Evolutionary conservation across 2,797 vertebrate species (phyloP).

Genomic region (Pelobates cultripes): DNA sequence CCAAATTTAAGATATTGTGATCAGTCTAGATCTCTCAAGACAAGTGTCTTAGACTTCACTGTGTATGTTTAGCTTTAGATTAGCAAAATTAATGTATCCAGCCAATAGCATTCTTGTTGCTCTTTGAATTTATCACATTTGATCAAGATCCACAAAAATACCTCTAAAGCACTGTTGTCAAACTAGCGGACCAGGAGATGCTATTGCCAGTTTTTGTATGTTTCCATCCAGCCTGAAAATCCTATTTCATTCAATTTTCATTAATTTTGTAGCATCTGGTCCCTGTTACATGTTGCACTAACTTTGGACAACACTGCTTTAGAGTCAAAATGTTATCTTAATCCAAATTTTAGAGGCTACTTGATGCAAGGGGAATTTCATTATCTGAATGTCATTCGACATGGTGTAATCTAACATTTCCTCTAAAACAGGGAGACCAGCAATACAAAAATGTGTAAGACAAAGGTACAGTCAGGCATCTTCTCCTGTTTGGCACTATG

Average conservation of each 20-base stretch:
- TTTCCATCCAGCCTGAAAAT: no score
- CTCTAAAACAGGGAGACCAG: constrained; percentile 69
- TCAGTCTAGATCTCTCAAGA: background rate
- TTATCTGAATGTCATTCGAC: constrained; percentile 59
- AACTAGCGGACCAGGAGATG: no score
- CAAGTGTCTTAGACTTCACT: background rate
- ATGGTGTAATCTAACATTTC: constrained; percentile 96
- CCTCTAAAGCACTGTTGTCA: background rate
- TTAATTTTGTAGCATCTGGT: no score
- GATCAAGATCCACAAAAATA: background rate
- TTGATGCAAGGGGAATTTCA: background rate
- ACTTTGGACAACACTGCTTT: background rate
- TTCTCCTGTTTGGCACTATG: constrained; percentile 73
- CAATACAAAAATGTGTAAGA: constrained; percentile 67
- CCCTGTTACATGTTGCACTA: background rate
- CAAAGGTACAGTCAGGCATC: constrained; percentile 75
- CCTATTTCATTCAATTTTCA: no score
- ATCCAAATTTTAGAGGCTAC: constrained; percentile 3
- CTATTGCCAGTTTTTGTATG: no score
- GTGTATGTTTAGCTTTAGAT: background rate
- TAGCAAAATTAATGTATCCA: background rate
- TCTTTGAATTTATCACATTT: background rate
- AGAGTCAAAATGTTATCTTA: background rate
- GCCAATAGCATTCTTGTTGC: background rate
- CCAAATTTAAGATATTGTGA: no score